Conservation (phyloP, 2,888 invertebrate species). For the Smittia sp. region DNA sequence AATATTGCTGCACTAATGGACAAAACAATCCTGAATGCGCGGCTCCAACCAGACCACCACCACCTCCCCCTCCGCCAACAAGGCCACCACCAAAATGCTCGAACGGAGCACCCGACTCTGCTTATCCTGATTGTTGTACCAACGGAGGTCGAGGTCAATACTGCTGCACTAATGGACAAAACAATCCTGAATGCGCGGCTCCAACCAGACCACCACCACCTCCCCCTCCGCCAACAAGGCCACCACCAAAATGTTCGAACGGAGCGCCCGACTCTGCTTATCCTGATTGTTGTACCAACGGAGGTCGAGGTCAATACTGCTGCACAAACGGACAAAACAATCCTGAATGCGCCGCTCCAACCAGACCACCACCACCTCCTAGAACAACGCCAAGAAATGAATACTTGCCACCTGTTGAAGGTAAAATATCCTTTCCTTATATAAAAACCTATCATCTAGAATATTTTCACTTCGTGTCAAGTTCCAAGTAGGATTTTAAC, state of each 20-base stretch:
- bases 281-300: conserved; percentile 5
- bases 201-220: conserved; percentile 6
- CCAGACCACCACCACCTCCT: neutral
- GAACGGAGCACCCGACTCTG: neutral
- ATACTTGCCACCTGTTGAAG: neutral
- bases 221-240: neutral
- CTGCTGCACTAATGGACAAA: neutral
- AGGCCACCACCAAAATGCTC: neutral
- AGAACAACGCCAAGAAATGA: neutral
- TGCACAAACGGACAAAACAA: conserved; percentile 3
- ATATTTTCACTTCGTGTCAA: too few species aligned
- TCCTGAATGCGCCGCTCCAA: neutral
- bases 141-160: conserved; percentile 11
- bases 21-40: neutral
- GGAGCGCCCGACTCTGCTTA: neutral
- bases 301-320: neutral
- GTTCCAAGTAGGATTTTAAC: too few species aligned
- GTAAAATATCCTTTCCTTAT: too few species aligned
- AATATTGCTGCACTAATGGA: neutral
- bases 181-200: neutral
- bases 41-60: neutral
- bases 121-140: neutral
- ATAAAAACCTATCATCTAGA: too few species aligned
- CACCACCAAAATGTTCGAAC: neutral
- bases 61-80: neutral